These are phyloP conservation scores for Microctenopoma stevenorrisi DNA, from an alignment of 2,797 vertebrate species.

Conservation along the genomic window DNA sequence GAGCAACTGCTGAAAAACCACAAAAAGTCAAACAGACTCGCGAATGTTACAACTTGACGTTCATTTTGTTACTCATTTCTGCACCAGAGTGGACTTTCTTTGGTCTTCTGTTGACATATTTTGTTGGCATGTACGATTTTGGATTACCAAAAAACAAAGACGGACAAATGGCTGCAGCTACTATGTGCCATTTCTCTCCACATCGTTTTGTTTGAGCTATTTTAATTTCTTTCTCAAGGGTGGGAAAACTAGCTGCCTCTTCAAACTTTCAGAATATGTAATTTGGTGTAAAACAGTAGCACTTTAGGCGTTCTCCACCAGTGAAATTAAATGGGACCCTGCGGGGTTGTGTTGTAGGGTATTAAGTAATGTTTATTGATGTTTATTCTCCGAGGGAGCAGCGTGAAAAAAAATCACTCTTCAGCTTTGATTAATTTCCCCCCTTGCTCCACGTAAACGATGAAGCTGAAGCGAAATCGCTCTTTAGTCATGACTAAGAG, in stretches of 20 bases:
- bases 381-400: conserved; percentile 83
- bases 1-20: conserved; percentile 31
- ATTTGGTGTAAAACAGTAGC: conserved; percentile 84
- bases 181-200: conserved; percentile 27
- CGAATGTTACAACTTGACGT: conserved; percentile 21
- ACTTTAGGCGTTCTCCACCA: conserved; percentile 82
- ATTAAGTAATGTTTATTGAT: conserved; percentile 87
- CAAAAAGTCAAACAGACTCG: conserved; percentile 23
- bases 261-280: conserved; percentile 82
- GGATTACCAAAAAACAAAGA: conserved; percentile 43
- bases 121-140: conserved; percentile 9
- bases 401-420: conserved; percentile 77
- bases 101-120: not conserved
- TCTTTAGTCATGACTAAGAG: conserved; percentile 79
- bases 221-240: conserved; percentile 81
- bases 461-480: conserved; percentile 74
- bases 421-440: conserved; percentile 85
- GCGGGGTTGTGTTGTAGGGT: conserved; percentile 81
- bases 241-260: conserved; percentile 76
- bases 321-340: conserved; percentile 84
- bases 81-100: conserved; percentile 39
- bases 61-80: conserved; percentile 45
- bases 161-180: conserved; percentile 67
- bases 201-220: conserved; percentile 72
- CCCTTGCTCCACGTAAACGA: conserved; percentile 77